phyloP scores from a whole-genome alignment of 1,140 invertebrate genomes.

The Pectinophora gossypiella region DNA sequence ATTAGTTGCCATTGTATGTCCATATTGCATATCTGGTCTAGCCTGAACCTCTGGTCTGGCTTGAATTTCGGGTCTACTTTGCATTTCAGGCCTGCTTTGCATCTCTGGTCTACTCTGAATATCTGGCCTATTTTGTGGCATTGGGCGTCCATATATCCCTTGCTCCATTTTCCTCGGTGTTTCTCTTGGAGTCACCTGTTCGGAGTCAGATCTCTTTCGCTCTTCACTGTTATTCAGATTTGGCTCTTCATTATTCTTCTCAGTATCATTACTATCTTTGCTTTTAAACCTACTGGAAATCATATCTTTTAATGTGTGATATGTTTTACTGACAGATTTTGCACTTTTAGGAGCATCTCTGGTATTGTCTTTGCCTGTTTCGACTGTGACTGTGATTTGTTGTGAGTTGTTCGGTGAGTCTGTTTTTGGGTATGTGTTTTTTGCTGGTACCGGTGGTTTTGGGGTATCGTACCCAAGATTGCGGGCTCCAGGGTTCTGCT shows the following conservation, averaged over 20 bases:
- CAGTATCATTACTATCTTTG: constrained; percentile 74
- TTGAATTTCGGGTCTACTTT: neutral
- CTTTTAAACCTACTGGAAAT: constrained; percentile 87
- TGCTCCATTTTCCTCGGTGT: constrained; percentile 64
- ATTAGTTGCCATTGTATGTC: constrained; percentile 51
- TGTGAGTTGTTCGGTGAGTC: constrained; percentile 66
- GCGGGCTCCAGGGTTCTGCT: constrained; percentile 49
- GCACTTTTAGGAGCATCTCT: constrained; percentile 77
- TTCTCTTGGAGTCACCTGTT: constrained; percentile 50
- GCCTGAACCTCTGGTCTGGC: constrained; percentile 45
- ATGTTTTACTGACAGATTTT: constrained; percentile 84
- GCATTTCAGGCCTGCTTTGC: constrained; percentile 2
- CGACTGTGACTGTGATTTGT: constrained; percentile 71
- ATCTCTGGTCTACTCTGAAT: constrained; percentile 1
- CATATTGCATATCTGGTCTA: constrained; percentile 68
- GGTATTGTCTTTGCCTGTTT: constrained; percentile 70
- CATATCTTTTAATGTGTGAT: constrained; percentile 90
- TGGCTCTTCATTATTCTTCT: constrained; percentile 76
- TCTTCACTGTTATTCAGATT: constrained; percentile 81
- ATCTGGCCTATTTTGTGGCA: constrained; percentile 74
- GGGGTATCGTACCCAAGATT: constrained; percentile 57
- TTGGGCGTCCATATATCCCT: constrained; percentile 77
- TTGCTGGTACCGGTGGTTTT: constrained; percentile 63
- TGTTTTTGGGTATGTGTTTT: constrained; percentile 53
- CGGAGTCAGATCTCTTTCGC: constrained; percentile 74